Evolutionary conservation across 2,113 vertebrate species (phyloP).

Genomic region (Crocuta crocuta): DNA sequence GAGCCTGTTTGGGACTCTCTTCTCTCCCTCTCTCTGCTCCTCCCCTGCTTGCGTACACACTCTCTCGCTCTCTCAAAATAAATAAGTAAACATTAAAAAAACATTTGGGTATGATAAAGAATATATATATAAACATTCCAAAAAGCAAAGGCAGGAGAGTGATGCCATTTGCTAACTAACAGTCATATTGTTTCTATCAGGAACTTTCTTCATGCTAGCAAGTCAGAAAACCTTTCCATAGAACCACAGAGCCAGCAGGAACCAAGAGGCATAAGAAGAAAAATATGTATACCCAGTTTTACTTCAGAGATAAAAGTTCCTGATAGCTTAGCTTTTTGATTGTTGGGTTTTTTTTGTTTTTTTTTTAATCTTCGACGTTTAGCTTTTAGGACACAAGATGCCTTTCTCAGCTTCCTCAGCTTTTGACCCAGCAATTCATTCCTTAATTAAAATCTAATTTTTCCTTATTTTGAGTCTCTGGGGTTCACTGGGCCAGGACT

Average conservation of each 20-base stretch:
- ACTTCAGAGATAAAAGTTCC: conserved; percentile 14
- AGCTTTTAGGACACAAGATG: neutral
- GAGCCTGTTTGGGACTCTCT: too few relatives aligned
- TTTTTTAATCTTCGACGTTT: neutral
- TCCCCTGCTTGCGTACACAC: too few relatives aligned
- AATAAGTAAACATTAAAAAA: neutral
- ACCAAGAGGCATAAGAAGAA: neutral
- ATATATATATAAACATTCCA: neutral
- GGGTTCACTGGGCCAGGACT: neutral
- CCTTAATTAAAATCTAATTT: conserved; percentile 37
- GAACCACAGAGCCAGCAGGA: neutral
- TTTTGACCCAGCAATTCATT: neutral
- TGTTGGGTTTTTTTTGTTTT: neutral
- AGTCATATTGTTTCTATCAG: neutral
- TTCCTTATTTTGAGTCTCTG: conserved; percentile 8
- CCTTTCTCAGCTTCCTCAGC: neutral
- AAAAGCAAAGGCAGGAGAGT: neutral
- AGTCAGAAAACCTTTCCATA: neutral
- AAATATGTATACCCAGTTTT: neutral
- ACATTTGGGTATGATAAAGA: neutral
- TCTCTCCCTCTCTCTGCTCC: too few relatives aligned
- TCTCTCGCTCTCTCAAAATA: too few relatives aligned
- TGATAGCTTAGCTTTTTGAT: neutral
- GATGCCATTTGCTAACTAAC: neutral
- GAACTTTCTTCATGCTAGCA: neutral